These are phyloP conservation scores for Pammene fasciana DNA, from an alignment of 2,888 invertebrate genomes.

Conservation along the genomic window DNA sequence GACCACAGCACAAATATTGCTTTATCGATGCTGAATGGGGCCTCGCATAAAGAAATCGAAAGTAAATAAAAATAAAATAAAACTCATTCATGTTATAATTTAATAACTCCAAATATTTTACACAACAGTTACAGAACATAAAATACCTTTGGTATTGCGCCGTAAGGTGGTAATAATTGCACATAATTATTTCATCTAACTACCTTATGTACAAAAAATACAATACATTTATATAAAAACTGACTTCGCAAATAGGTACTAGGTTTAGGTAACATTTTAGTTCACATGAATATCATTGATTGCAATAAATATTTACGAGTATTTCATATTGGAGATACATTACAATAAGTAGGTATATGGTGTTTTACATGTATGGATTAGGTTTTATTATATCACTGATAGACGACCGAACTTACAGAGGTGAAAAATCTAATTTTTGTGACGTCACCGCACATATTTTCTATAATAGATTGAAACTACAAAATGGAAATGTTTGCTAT, in stretches of 20 bases:
- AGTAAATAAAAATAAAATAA: constrained; percentile 4
- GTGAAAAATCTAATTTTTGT: not conserved
- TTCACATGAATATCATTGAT: constrained; percentile 53
- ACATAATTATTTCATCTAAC: constrained; percentile 76
- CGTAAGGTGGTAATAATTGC: constrained; percentile 76
- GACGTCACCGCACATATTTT: not conserved
- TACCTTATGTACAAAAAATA: constrained; percentile 80
- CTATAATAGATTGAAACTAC: too few relatives aligned
- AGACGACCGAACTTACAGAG: not conserved
- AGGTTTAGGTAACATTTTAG: constrained; percentile 65
- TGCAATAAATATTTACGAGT: constrained; percentile 49
- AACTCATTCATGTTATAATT: constrained; percentile 48
- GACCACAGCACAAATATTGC: too few relatives aligned
- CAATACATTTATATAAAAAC: constrained; percentile 74
- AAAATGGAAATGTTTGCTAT: too few relatives aligned
- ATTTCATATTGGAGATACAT: constrained; percentile 44
- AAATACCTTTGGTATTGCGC: constrained; percentile 80
- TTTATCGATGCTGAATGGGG: too few relatives aligned
- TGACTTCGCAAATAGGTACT: constrained; percentile 57
- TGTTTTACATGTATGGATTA: constrained; percentile 41
- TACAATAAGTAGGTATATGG: constrained; percentile 31
- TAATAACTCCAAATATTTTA: constrained; percentile 78
- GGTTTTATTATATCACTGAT: constrained; percentile 5
- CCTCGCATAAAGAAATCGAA: not conserved
- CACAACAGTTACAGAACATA: constrained; percentile 80